phyloP scores from a whole-genome alignment of 2,797 vertebrate genomes.

The Xenops minutus region DNA sequence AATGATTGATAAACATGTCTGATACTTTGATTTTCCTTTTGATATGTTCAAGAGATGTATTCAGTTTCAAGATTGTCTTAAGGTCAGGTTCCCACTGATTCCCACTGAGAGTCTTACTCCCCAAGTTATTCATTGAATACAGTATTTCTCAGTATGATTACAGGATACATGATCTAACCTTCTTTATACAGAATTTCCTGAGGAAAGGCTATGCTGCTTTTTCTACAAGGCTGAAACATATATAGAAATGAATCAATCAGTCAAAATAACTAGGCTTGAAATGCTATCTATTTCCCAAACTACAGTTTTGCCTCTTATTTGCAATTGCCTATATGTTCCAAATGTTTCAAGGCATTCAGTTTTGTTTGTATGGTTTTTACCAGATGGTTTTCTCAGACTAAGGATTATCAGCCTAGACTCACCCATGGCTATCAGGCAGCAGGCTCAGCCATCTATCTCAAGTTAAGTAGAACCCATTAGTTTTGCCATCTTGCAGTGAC shows the following conservation, averaged over 20 bases:
- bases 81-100: not conserved
- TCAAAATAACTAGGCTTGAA: not conserved
- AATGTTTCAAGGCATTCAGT: not conserved
- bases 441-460: constrained; percentile 7
- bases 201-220: not conserved
- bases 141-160: not conserved
- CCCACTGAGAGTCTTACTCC: not conserved
- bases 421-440: not conserved
- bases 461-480: not conserved
- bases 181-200: not conserved
- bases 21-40: not conserved
- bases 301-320: not conserved
- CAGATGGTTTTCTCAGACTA: constrained; percentile 16
- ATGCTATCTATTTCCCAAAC: not conserved
- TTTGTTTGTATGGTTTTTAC: not conserved
- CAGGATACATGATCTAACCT: not conserved
- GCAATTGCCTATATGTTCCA: not conserved
- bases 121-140: not conserved
- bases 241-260: not conserved
- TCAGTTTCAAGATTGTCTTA: not conserved
- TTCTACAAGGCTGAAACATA: not conserved
- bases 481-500: not conserved
- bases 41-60: not conserved
- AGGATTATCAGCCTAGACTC: constrained; percentile 1
- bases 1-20: not conserved